Evolutionary conservation across 2,888 invertebrate genomes (phyloP).

Genomic region (Barypeithes pellucidus): DNA sequence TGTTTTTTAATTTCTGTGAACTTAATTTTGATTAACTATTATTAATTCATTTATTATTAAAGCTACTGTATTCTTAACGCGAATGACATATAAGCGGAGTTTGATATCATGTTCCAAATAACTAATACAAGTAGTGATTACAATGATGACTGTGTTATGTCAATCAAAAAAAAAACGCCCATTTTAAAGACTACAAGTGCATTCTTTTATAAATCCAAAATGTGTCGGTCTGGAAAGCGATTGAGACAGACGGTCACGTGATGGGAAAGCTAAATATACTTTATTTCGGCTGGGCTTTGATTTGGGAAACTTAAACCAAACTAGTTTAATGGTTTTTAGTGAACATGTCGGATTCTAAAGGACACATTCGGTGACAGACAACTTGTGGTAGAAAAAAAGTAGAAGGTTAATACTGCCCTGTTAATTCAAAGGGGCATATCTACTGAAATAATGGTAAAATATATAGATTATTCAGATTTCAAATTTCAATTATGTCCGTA

Average conservation of each 20-base stretch:
- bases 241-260: constrained; percentile 45
- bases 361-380: not conserved
- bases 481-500: too few relatives aligned
- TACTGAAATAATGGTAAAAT: too few relatives aligned
- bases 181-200: constrained; percentile 33
- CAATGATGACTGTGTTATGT: not conserved
- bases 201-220: constrained; percentile 40
- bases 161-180: not conserved
- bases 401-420: too few relatives aligned
- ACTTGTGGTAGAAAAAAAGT: not conserved
- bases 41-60: too few relatives aligned
- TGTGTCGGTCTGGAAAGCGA: constrained; percentile 39
- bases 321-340: constrained; percentile 20
- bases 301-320: constrained; percentile 16
- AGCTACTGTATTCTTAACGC: too few relatives aligned
- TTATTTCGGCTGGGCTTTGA: constrained; percentile 12
- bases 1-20: too few relatives aligned
- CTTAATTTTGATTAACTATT: too few relatives aligned
- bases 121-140: too few relatives aligned
- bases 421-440: too few relatives aligned
- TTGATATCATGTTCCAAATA: too few relatives aligned
- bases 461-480: too few relatives aligned
- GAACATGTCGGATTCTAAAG: not conserved
- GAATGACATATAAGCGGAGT: too few relatives aligned
- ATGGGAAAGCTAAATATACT: constrained; percentile 48